Conservation (phyloP, 1,140 invertebrate species). For the Lepidurus apus region DNA sequence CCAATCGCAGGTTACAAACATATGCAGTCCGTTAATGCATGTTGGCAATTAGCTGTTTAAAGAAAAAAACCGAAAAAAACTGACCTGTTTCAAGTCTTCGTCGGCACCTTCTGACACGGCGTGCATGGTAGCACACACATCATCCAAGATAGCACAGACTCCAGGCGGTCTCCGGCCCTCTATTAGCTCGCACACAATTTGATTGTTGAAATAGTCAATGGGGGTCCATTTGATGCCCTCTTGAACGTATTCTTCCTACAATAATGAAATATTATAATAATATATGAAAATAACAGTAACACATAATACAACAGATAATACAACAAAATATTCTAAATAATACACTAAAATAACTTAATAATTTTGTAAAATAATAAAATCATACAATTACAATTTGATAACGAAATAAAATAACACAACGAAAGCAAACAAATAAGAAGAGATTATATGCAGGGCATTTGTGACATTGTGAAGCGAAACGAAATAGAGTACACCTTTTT, state of each 20-base stretch:
- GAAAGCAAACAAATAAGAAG: neutral
- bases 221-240: constrained; percentile 68
- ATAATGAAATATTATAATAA: constrained; percentile 29
- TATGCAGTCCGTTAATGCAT: too few relatives aligned
- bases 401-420: neutral
- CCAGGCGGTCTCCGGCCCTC: constrained; percentile 55
- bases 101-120: constrained; percentile 63
- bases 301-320: too few relatives aligned
- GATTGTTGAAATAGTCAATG: constrained; percentile 74
- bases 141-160: constrained; percentile 63
- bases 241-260: constrained; percentile 63
- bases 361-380: too few relatives aligned
- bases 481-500: neutral
- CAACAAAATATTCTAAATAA: too few relatives aligned
- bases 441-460: too few relatives aligned
- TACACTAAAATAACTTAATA: too few relatives aligned
- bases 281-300: too few relatives aligned
- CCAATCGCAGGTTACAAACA: neutral
- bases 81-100: constrained; percentile 54
- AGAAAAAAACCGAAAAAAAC: neutral
- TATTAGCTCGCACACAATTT: constrained; percentile 66
- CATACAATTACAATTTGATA: neutral
- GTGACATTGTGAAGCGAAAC: too few relatives aligned
- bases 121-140: constrained; percentile 69
- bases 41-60: too few relatives aligned